A percentile compares a stretch with the other conserved stretches of the same genome.
Conservation (phyloP, 1,140 invertebrate genomes). For the Manduca sexta region DNA sequence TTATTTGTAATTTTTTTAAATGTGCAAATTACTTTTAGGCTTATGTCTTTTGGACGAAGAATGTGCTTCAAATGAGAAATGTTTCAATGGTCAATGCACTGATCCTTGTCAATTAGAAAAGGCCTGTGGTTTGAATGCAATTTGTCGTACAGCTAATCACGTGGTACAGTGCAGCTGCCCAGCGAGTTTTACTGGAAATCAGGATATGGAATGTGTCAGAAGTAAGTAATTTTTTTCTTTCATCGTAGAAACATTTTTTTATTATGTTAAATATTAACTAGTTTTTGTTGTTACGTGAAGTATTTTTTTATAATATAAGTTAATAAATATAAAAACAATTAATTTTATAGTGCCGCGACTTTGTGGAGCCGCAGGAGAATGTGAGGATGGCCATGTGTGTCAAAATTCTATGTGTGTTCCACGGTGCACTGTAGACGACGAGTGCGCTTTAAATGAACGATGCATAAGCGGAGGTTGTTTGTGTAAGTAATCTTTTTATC, state of each 20-base stretch:
- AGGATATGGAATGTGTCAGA: slow-evolving; percentile 88
- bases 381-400: slow-evolving; percentile 80
- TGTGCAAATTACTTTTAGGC: too few relatives aligned
- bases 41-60: slow-evolving; percentile 87
- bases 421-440: slow-evolving; percentile 82
- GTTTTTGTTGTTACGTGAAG: not conserved
- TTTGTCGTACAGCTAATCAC: slow-evolving; percentile 85
- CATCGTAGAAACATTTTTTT: not conserved
- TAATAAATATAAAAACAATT: not conserved
- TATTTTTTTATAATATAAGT: slow-evolving; percentile 3
- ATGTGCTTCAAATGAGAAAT: slow-evolving; percentile 85
- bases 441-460: slow-evolving; percentile 93
- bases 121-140: slow-evolving; percentile 92
- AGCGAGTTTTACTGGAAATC: slow-evolving; percentile 89
- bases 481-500: slow-evolving; percentile 75
- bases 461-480: slow-evolving; percentile 87
- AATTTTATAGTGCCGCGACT: slow-evolving; percentile 82
- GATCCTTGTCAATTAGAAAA: slow-evolving; percentile 86
- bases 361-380: slow-evolving; percentile 81
- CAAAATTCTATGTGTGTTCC: slow-evolving; percentile 86
- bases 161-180: slow-evolving; percentile 88
- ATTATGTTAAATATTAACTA: not conserved
- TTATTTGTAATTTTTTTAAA: too few relatives aligned
- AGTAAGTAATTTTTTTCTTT: slow-evolving; percentile 79
- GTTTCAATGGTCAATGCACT: slow-evolving; percentile 86